Conservation (phyloP, 2,888 invertebrate genomes). For the Elysia crispata region DNA sequence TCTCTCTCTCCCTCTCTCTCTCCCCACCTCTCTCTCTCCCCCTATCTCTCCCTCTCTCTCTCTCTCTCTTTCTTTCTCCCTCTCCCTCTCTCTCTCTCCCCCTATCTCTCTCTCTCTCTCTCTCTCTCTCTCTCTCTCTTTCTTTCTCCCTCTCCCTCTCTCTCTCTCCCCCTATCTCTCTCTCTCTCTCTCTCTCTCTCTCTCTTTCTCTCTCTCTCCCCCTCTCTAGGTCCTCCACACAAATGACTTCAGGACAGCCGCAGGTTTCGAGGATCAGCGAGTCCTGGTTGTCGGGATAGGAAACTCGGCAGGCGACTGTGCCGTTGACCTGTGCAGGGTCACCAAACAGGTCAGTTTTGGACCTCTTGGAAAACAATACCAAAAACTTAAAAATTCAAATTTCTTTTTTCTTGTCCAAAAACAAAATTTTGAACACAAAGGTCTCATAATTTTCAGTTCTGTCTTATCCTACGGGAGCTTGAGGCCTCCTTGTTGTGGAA, state of each 20-base stretch:
- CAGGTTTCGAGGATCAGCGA: slow-evolving; percentile 70
- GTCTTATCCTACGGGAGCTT: no score
- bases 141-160: neutral
- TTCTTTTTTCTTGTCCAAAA: no score
- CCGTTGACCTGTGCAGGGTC: slow-evolving; percentile 76
- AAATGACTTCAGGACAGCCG: slow-evolving; percentile 67
- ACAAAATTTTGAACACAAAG: no score
- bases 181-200: no score
- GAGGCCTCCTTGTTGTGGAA: neutral
- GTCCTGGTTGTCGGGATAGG: slow-evolving; percentile 79
- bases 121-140: slow-evolving; percentile 29
- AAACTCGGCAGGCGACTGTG: slow-evolving; percentile 78
- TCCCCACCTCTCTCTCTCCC: no score
- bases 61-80: neutral
- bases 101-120: slow-evolving; percentile 24
- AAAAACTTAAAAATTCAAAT: no score
- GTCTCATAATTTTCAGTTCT: no score
- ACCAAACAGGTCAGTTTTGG: slow-evolving; percentile 22
- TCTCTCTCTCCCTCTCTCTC: neutral
- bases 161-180: slow-evolving; percentile 21
- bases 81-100: slow-evolving; percentile 57
- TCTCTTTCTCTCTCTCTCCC: no score
- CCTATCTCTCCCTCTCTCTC: no score
- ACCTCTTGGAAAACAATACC: no score
- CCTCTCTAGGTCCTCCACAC: slow-evolving; percentile 56